Base-by-base conservation (phyloP, 2,888 invertebrate genomes). In the Napeogenes sylphis region DNA sequence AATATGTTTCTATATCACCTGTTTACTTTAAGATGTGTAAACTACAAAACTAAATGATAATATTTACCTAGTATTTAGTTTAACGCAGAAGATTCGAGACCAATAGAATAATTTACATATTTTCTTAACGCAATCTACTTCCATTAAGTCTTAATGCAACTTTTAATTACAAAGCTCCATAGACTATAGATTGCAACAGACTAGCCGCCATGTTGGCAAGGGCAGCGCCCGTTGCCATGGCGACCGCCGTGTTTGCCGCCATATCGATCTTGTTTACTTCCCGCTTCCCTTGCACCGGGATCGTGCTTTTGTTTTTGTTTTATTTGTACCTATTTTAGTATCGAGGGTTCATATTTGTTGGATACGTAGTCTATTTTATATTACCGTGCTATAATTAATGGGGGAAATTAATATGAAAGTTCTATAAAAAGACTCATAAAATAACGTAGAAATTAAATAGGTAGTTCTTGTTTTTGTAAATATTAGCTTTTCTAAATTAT, bases 211-310 rank as follows among this genome's bases (percentile, higher is more conserved):
- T 56, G 56, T 54, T 59, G 56, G 63, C 56, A 45, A 85, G 62
- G 46, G 62, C 63, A 67, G 85, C 83, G 82, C 82, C 77, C 77
- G 87, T 88, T 68, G 79, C 81, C 84, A 86, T 85, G 82, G 77
- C 83, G 82, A 90, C 90, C 88, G 90, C 86, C 90, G 80, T 89
- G 89, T 90, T 90, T 89, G 87, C 89, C 88, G 86, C 82, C 87
- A 75, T 87, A 89, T 89, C 89, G 89, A 89, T 86, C 84, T 81
- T 85, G 85, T 84, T 86, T 86, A 85, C 85, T 81, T 81, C 70
- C 68, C 67, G 72, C 64, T 68, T 73, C 67, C 71, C 64, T 68
- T 73, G 73, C 76, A 73, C 68, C 66, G 61, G 61, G 56, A 58
- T 59, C 62, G 66, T 35, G 35, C 35, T 64, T 66, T 66, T 65